Conservation (phyloP, 2,888 invertebrate genomes). For the Dryocosmus kuriphilus region DNA sequence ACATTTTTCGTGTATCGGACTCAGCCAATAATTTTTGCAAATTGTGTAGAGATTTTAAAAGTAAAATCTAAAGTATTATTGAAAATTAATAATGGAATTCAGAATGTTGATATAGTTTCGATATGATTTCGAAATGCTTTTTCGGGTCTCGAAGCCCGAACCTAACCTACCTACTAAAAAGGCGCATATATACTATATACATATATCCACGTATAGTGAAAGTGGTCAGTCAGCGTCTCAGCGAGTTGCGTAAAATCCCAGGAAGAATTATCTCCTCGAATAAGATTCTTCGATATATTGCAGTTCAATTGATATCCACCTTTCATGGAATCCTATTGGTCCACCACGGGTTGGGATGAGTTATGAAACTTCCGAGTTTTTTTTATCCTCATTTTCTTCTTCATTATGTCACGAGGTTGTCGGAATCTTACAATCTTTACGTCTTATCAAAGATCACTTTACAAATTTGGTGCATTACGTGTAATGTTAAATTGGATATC, state of each 20-base stretch:
- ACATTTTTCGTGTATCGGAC: no score
- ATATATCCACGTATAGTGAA: constrained; percentile 62
- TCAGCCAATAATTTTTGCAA: no score
- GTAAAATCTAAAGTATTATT: not conserved
- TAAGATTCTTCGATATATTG: constrained; percentile 56
- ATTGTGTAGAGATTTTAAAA: not conserved
- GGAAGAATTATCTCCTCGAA: constrained; percentile 65
- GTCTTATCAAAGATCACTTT: not conserved
- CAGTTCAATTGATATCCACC: constrained; percentile 55
- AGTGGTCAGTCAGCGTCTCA: constrained; percentile 70
- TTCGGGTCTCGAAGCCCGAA: not conserved
- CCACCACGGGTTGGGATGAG: not conserved
- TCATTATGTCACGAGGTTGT: not conserved
- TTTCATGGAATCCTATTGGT: not conserved
- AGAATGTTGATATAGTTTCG: not conserved
- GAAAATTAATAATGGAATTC: not conserved
- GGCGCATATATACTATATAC: not conserved
- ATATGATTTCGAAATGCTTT: not conserved
- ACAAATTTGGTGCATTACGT: not conserved
- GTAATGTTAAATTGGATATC: not conserved
- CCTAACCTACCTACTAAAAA: constrained; percentile 13
- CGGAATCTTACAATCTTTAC: not conserved
- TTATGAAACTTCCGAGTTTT: constrained; percentile 17
- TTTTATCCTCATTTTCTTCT: not conserved
- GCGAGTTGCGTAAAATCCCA: constrained; percentile 70